These are phyloP conservation scores for Drosophila pandora DNA, from an alignment of 1,140 invertebrate species.

Conservation along the genomic window DNA sequence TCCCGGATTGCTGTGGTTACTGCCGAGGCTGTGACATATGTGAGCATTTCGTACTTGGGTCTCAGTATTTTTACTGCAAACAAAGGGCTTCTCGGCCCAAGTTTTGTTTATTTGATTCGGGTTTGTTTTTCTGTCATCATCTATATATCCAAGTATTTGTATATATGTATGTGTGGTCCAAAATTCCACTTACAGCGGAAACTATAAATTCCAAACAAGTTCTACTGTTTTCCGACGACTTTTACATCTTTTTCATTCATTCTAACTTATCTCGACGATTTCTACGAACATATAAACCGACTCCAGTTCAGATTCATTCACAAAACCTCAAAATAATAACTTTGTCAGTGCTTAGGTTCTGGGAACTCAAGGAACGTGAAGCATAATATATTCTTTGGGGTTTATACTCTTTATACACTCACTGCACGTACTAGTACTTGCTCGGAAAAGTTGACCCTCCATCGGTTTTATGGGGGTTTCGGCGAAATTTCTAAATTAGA, in stretches of 20 bases:
- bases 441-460: constrained; percentile 52
- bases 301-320: constrained; percentile 56
- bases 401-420: constrained; percentile 27
- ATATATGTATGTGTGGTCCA: constrained; percentile 38
- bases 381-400: constrained; percentile 45
- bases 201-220: constrained; percentile 65
- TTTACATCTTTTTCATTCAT: constrained; percentile 42
- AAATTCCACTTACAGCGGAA: constrained; percentile 54
- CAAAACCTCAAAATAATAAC: constrained; percentile 61
- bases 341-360: constrained; percentile 60
- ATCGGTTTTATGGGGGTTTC: constrained; percentile 46
- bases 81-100: constrained; percentile 31
- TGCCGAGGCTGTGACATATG: constrained; percentile 49
- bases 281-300: constrained; percentile 48
- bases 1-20: constrained; percentile 39
- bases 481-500: constrained; percentile 54
- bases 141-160: not conserved
- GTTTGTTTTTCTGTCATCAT: constrained; percentile 41
- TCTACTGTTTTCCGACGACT: constrained; percentile 36
- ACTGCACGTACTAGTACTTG: constrained; percentile 65
- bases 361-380: constrained; percentile 61
- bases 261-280: constrained; percentile 34
- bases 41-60: constrained; percentile 49
- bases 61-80: constrained; percentile 62
- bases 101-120: constrained; percentile 52